Evolutionary conservation across 2,113 vertebrate genomes (phyloP).

Genomic region (Crotalus viridis): DNA sequence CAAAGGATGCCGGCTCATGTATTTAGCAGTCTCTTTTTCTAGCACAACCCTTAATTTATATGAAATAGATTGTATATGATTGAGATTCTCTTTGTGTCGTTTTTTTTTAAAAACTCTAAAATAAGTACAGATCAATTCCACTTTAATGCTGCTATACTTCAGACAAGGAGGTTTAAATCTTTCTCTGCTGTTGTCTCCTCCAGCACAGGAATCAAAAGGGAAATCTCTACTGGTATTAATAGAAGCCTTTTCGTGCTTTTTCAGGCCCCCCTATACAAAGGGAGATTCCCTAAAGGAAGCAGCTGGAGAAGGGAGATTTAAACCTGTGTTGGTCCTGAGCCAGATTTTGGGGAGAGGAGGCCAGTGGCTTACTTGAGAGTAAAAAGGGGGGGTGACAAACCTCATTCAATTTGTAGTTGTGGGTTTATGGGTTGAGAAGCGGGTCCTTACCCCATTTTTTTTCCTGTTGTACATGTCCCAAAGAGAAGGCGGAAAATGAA

Average conservation of each 20-base stretch:
- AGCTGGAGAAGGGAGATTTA: neutral
- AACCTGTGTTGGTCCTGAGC: neutral
- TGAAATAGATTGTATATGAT: neutral
- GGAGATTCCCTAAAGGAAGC: neutral
- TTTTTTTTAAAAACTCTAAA: neutral
- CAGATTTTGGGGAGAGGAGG: neutral
- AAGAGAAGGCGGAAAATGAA: slow-evolving; percentile 2
- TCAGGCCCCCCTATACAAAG: neutral
- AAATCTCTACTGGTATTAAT: neutral
- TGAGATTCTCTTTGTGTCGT: neutral
- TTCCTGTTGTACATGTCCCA: slow-evolving; percentile 18
- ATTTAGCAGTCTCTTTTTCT: slow-evolving; percentile 33
- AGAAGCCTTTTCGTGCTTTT: neutral
- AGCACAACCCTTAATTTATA: neutral
- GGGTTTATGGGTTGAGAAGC: slow-evolving; percentile 14
- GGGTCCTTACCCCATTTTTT: neutral
- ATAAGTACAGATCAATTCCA: neutral
- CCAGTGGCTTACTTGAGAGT: neutral
- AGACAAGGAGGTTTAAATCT: neutral
- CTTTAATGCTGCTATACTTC: neutral
- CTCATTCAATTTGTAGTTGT: slow-evolving; percentile 27
- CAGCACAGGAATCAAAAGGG: neutral
- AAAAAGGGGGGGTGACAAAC: neutral
- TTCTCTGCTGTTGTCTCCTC: neutral
- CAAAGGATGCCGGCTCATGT: slow-evolving; percentile 38